Evolutionary conservation across 2,113 vertebrate species (phyloP).

Genomic region (Semnopithecus entellus): DNA sequence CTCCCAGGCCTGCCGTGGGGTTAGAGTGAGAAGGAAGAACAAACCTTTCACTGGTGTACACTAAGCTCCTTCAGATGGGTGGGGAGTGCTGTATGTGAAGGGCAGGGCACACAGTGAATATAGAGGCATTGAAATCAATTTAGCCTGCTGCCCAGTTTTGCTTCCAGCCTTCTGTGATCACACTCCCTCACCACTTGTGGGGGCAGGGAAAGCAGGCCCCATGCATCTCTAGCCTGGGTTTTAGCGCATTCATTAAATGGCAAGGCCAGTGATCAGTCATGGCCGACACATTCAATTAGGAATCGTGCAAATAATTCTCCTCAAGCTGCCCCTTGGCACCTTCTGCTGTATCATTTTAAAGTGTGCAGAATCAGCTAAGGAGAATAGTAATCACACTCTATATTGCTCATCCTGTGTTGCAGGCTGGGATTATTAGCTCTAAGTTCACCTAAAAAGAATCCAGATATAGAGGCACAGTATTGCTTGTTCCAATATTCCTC

Average conservation of each 20-base stretch:
- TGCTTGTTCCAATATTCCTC: background rate
- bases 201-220: background rate
- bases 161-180: background rate
- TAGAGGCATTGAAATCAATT: background rate
- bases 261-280: constrained; percentile 19
- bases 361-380: background rate
- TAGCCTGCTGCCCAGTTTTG: background rate
- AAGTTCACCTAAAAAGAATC: background rate
- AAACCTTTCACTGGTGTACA: background rate
- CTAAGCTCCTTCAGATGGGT: background rate
- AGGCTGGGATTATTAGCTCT: background rate
- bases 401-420: background rate
- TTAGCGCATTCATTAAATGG: background rate
- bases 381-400: background rate
- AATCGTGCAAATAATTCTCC: constrained; percentile 17
- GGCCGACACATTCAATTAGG: background rate
- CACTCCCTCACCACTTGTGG: background rate
- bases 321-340: background rate
- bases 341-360: constrained; percentile 8
- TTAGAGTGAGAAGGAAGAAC: background rate
- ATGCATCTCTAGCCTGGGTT: background rate
- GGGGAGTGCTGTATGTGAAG: background rate
- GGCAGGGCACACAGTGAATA: background rate
- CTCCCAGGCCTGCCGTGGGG: background rate
- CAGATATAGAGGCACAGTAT: background rate